These are phyloP conservation scores for Seriola dumerili DNA, from an alignment of 2,113 vertebrate species.

Conservation along the genomic window DNA sequence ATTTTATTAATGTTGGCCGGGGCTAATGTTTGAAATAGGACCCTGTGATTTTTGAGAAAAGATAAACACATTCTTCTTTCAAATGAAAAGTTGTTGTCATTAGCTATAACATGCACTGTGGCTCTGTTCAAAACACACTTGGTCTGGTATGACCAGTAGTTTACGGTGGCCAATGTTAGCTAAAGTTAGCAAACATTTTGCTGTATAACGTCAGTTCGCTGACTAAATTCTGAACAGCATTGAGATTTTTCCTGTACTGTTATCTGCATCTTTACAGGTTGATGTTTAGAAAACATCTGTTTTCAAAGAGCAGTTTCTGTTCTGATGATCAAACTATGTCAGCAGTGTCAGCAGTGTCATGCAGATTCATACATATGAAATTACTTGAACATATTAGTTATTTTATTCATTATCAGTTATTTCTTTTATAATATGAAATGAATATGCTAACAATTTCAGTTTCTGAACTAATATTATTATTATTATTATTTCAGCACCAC, in stretches of 20 bases:
- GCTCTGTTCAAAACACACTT: neutral
- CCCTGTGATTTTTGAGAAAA: neutral
- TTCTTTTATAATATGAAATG: neutral
- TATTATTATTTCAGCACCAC: neutral
- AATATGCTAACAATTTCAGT: neutral
- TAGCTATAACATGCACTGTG: neutral
- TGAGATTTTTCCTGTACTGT: neutral
- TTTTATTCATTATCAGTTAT: slow-evolving; percentile 2
- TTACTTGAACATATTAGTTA: neutral
- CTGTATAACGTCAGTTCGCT: neutral
- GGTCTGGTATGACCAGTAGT: neutral
- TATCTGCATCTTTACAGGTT: neutral
- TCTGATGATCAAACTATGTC: neutral
- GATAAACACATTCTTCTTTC: neutral
- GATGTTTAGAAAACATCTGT: neutral
- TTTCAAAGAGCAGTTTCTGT: neutral
- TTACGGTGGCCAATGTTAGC: neutral
- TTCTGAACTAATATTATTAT: neutral
- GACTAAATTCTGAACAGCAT: neutral
- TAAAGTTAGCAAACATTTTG: neutral
- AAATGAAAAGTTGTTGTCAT: neutral
- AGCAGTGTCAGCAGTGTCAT: neutral
- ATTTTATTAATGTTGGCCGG: neutral
- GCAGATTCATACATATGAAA: neutral
- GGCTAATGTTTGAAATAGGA: too few species aligned